These are phyloP conservation scores for Harpalus rufipes DNA, from an alignment of 2,888 invertebrate species.

Conservation along the genomic window DNA sequence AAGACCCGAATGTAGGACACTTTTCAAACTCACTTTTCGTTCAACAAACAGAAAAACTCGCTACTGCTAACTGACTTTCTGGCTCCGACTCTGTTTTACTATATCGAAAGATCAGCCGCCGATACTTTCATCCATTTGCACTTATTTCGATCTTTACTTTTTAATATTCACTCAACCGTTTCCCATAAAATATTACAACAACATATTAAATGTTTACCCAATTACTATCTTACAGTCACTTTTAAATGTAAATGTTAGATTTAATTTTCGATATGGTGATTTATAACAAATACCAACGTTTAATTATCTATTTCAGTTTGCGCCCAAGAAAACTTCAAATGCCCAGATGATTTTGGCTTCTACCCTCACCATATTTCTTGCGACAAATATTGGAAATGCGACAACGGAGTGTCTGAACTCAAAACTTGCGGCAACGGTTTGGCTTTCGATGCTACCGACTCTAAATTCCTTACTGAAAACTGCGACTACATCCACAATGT, in stretches of 20 bases:
- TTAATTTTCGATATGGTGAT: neutral
- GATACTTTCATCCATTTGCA: neutral
- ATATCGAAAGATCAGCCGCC: neutral
- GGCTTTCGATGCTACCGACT: conserved; percentile 93
- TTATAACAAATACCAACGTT: neutral
- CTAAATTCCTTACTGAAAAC: conserved; percentile 94
- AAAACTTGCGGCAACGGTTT: conserved; percentile 97
- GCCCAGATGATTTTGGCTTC: conserved; percentile 96
- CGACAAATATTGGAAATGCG: conserved; percentile 98
- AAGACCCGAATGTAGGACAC: conserved; percentile 70
- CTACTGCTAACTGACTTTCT: conserved; percentile 36
- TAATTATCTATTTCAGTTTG: conserved; percentile 79
- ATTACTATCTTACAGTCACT: neutral
- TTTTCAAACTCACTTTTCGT: conserved; percentile 70
- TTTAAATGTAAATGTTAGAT: neutral
- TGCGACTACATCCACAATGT: conserved; percentile 97
- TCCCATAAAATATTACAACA: neutral
- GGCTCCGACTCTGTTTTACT: conserved; percentile 1
- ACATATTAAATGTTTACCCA: neutral
- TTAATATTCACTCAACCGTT: neutral
- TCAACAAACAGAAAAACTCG: conserved; percentile 60
- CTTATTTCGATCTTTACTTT: neutral
- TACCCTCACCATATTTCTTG: conserved; percentile 94
- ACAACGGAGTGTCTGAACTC: conserved; percentile 91
- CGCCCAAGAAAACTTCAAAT: conserved; percentile 92